These are phyloP conservation scores for Cichlasoma orientale DNA, from an alignment of 2,797 vertebrate genomes.

Conservation along the genomic window DNA sequence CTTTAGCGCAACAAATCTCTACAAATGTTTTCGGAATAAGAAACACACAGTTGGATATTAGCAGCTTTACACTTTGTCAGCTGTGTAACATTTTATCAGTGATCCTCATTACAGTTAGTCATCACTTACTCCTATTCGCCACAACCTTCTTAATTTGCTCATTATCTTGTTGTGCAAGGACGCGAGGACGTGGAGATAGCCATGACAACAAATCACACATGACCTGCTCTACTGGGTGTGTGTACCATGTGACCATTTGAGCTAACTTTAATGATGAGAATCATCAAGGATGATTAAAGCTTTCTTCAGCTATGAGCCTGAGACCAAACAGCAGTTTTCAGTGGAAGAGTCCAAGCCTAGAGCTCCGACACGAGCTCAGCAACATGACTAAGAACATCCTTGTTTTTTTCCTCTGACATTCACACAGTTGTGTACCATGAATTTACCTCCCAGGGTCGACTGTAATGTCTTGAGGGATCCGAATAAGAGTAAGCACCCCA, in stretches of 20 bases:
- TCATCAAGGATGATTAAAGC: too few relatives aligned
- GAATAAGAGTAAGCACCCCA: background rate
- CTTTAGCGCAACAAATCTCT: background rate
- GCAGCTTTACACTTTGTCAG: background rate
- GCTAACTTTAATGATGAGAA: too few relatives aligned
- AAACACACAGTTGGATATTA: background rate
- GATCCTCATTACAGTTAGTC: constrained; percentile 31
- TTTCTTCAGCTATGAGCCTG: too few relatives aligned
- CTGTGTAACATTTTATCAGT: constrained; percentile 7
- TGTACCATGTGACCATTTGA: too few relatives aligned
- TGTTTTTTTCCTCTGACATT: background rate
- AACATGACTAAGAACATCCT: too few relatives aligned
- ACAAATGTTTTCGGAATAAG: background rate
- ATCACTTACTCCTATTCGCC: constrained; percentile 6
- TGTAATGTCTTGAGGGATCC: background rate
- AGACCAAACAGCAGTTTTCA: too few relatives aligned
- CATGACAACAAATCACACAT: background rate
- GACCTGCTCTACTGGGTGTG: constrained; percentile 10
- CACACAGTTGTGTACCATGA: background rate
- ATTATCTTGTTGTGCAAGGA: background rate
- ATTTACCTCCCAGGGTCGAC: rapidly evolving
- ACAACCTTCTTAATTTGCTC: constrained; percentile 1
- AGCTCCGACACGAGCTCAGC: too few relatives aligned
- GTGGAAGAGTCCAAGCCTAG: too few relatives aligned
- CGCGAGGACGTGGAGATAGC: background rate